Conservation (phyloP, 2,113 vertebrate genomes). For the Hipposideros armiger region DNA sequence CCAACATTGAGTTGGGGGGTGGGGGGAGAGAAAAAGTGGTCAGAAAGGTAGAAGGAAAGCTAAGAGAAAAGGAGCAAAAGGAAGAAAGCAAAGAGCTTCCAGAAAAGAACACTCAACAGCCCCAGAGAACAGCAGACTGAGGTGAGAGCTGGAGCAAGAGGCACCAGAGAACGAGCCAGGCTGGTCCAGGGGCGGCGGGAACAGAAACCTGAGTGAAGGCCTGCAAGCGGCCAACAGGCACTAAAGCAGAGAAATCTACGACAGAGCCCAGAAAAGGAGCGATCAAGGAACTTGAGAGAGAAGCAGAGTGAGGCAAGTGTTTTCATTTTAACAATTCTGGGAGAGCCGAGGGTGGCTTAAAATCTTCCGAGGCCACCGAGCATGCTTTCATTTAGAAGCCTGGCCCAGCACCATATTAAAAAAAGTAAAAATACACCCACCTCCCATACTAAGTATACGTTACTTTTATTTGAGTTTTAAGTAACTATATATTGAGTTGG, state of each 20-base stretch:
- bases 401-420: background rate
- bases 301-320: background rate
- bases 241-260: background rate
- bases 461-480: background rate
- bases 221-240: background rate
- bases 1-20: background rate
- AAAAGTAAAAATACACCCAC: background rate
- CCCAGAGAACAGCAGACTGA: background rate
- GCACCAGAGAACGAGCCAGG: background rate
- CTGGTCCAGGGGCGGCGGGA: accelerated
- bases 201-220: background rate
- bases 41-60: background rate
- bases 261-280: background rate
- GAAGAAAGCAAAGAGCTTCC: background rate
- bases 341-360: background rate
- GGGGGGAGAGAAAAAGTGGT: background rate
- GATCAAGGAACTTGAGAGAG: background rate
- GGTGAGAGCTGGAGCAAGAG: background rate
- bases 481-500: background rate
- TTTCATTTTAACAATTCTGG: background rate
- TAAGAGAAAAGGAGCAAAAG: background rate
- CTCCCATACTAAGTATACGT: background rate
- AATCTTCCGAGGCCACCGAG: background rate
- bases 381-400: background rate
- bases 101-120: background rate